These are phyloP conservation scores for Capitella teleta DNA, from an alignment of 1,140 invertebrate genomes.

Conservation along the genomic window DNA sequence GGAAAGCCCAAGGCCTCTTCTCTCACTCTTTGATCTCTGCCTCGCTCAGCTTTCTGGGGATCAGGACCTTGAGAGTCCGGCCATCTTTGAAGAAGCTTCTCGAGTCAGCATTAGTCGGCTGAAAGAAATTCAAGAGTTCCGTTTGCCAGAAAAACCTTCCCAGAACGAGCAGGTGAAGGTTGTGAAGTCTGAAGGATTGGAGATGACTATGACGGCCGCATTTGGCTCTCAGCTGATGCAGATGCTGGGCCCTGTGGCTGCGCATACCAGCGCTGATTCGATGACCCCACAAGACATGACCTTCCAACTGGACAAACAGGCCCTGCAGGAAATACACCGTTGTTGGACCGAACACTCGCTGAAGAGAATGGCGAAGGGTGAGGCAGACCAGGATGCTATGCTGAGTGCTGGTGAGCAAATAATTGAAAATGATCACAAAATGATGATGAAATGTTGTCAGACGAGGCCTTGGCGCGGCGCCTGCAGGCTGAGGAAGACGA, in stretches of 20 bases:
- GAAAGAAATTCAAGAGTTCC: background rate
- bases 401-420: background rate
- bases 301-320: background rate
- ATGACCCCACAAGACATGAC: background rate
- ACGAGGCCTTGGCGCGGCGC: conserved; percentile 22
- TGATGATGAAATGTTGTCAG: too few relatives aligned
- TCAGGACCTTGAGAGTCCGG: background rate
- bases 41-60: background rate
- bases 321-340: background rate
- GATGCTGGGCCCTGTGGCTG: too few relatives aligned
- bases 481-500: conserved; percentile 24
- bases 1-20: background rate
- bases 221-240: too few relatives aligned
- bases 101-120: background rate
- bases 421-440: too few relatives aligned
- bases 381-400: background rate
- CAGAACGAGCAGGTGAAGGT: too few relatives aligned
- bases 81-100: background rate
- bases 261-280: background rate
- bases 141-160: too few relatives aligned
- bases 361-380: background rate
- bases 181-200: too few relatives aligned
- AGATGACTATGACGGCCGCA: too few relatives aligned
- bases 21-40: background rate
- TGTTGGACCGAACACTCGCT: background rate